Conservation (phyloP, 2,797 vertebrate genomes). For the Calcarius lapponicus region DNA sequence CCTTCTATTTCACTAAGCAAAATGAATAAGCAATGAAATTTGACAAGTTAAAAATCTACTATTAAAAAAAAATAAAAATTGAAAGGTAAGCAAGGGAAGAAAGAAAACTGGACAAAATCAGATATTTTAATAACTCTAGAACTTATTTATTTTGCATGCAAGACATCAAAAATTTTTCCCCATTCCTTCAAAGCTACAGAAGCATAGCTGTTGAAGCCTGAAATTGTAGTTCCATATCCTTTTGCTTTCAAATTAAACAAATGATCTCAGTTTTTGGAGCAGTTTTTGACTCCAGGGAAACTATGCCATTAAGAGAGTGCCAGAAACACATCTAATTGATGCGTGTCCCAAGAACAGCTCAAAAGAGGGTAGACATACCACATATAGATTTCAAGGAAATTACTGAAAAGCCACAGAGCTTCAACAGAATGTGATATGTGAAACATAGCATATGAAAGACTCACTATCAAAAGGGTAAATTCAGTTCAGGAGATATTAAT, state of each 20-base stretch:
- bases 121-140: slow-evolving; percentile 46
- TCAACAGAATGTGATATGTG: slow-evolving; percentile 67
- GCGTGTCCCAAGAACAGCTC: slow-evolving; percentile 70
- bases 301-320: slow-evolving; percentile 77
- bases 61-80: background rate
- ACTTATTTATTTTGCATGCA: slow-evolving; percentile 61
- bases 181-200: slow-evolving; percentile 61
- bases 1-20: slow-evolving; percentile 54
- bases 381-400: slow-evolving; percentile 80
- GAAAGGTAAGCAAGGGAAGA: slow-evolving; percentile 8
- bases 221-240: slow-evolving; percentile 74
- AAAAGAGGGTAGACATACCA: slow-evolving; percentile 67
- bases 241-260: slow-evolving; percentile 81
- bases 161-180: slow-evolving; percentile 27
- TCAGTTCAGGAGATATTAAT: slow-evolving; percentile 84
- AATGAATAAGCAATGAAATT: slow-evolving; percentile 24
- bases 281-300: slow-evolving; percentile 73
- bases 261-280: slow-evolving; percentile 78
- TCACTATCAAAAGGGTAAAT: slow-evolving; percentile 78
- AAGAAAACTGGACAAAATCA: slow-evolving; percentile 15
- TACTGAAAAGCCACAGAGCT: slow-evolving; percentile 69
- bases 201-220: slow-evolving; percentile 66
- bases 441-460: slow-evolving; percentile 69
- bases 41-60: background rate
- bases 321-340: slow-evolving; percentile 77